phyloP scores from a whole-genome alignment of 2,888 invertebrate genomes.

The Luffia ferchaultella region DNA sequence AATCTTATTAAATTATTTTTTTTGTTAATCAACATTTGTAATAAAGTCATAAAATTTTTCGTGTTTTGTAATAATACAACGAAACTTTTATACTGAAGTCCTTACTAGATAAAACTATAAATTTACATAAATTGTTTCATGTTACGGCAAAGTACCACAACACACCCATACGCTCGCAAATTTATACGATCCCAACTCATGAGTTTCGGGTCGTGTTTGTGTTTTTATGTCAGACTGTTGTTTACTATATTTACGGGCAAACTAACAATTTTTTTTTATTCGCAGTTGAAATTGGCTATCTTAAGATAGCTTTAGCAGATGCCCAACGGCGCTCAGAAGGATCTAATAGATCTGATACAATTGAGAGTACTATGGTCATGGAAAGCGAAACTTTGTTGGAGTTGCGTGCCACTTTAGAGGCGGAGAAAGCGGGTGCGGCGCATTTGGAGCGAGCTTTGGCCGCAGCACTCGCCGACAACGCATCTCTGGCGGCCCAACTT shows the following conservation, averaged over 20 bases:
- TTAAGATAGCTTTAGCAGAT: background rate
- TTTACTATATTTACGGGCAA: too few relatives aligned
- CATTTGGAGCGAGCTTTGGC: background rate
- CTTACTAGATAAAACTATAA: too few relatives aligned
- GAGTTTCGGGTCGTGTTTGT: background rate
- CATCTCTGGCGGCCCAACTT: background rate
- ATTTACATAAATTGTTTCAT: too few relatives aligned
- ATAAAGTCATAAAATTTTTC: too few relatives aligned
- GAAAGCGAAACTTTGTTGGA: background rate
- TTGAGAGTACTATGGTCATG: background rate
- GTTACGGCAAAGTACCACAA: background rate
- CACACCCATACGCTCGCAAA: background rate
- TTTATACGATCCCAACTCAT: background rate
- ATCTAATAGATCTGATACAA: background rate
- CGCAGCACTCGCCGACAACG: background rate
- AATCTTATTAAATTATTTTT: too few relatives aligned
- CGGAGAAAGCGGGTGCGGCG: background rate
- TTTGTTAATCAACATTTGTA: too few relatives aligned
- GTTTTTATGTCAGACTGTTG: too few relatives aligned
- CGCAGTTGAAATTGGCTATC: background rate
- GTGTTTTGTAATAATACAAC: too few relatives aligned
- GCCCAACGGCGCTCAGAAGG: background rate
- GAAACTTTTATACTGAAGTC: too few relatives aligned
- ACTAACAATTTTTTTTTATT: too few relatives aligned
- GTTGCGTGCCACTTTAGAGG: background rate